Percentiles rank a stretch among this genome's conserved stretches.
phyloP scores from a whole-genome alignment of 2,113 vertebrate genomes.

The Pseudopipra pipra region DNA sequence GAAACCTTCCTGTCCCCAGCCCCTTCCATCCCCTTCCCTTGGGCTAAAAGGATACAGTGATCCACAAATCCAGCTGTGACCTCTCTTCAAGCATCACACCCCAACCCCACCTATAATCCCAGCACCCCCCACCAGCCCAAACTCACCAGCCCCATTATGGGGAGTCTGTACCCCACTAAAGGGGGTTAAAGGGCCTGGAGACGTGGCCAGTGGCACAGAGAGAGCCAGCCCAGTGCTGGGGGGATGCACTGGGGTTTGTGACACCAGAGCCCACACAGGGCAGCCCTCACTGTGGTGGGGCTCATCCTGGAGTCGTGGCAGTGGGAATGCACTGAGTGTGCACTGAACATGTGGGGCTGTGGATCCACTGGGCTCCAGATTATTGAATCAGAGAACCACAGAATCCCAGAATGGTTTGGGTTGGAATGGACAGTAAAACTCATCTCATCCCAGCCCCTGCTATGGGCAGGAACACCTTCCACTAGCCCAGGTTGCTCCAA shows the following conservation, averaged over 20 bases:
- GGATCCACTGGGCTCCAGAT: fast-evolving
- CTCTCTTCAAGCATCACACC: not conserved
- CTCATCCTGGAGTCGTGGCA: not conserved
- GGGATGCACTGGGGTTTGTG: not conserved
- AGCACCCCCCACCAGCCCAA: not conserved
- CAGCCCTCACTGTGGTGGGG: not conserved
- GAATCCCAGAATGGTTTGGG: not conserved
- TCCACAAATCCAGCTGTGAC: not conserved
- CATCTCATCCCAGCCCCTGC: not conserved
- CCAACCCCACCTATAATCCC: not conserved
- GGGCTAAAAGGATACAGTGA: not conserved
- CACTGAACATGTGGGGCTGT: fast-evolving
- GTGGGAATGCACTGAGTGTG: not conserved
- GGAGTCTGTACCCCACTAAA: not conserved
- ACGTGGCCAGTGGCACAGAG: not conserved
- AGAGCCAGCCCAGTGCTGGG: not conserved
- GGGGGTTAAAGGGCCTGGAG: not conserved
- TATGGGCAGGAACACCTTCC: not conserved
- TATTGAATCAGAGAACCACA: not conserved
- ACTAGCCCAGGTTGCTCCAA: not conserved
- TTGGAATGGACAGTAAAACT: not conserved
- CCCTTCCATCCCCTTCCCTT: not conserved
- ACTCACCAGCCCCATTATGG: not conserved
- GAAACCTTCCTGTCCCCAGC: not conserved
- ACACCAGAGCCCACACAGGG: fast-evolving